Conservation (phyloP, 2,113 vertebrate genomes). For the Hyperopisus bebe region DNA sequence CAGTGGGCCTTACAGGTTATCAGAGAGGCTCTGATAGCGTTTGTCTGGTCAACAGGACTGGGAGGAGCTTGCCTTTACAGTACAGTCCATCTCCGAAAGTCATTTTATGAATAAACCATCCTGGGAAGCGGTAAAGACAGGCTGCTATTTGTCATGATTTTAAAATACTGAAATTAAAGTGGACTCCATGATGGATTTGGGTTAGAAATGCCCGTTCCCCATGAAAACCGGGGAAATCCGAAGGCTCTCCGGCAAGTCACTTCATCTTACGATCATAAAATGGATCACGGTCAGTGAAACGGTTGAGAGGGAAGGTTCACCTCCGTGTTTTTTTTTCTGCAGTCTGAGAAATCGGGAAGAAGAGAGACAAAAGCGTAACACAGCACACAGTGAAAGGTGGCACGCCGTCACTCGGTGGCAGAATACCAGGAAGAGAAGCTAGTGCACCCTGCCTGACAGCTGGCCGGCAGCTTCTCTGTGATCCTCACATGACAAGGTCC, state of each 20-base stretch:
- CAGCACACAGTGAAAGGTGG: neutral
- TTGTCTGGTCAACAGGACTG: slow-evolving; percentile 47
- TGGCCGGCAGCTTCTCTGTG: neutral
- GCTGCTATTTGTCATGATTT: slow-evolving; percentile 54
- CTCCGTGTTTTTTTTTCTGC: neutral
- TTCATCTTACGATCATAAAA: slow-evolving; percentile 12
- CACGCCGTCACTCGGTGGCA: neutral
- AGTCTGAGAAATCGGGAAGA: neutral
- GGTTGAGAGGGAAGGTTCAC: neutral
- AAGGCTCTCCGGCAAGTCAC: slow-evolving; percentile 42
- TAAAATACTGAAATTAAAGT: slow-evolving; percentile 47
- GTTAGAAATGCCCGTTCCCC: slow-evolving; percentile 16
- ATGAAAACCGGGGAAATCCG: slow-evolving; percentile 6
- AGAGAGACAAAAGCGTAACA: neutral
- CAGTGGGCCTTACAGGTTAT: slow-evolving; percentile 25
- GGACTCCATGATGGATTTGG: slow-evolving; percentile 34
- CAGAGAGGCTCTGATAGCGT: slow-evolving; percentile 36
- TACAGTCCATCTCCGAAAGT: slow-evolving; percentile 38
- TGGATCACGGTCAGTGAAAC: neutral
- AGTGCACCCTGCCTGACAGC: neutral
- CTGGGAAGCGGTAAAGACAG: slow-evolving; percentile 52
- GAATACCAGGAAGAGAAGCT: neutral
- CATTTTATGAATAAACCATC: slow-evolving; percentile 33
- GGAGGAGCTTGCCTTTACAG: slow-evolving; percentile 48
- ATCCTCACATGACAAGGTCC: neutral